These are phyloP conservation scores for Scalopus aquaticus DNA, from an alignment of 2,113 vertebrate genomes.

Conservation along the genomic window DNA sequence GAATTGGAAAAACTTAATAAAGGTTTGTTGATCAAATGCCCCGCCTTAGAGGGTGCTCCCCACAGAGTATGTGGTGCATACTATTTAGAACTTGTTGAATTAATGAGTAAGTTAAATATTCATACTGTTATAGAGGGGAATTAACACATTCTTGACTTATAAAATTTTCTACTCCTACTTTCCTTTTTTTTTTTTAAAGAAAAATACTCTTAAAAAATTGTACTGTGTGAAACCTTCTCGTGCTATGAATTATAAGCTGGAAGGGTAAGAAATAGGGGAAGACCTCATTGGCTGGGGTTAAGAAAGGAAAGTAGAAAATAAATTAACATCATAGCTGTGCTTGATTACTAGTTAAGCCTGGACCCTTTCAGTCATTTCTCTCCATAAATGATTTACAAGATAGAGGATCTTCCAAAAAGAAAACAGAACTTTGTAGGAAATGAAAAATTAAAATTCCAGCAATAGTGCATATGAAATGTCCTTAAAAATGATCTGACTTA, in stretches of 20 bases:
- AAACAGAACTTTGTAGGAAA: background rate
- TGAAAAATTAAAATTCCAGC: background rate
- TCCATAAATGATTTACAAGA: background rate
- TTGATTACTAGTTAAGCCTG: background rate
- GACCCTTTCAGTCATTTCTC: background rate
- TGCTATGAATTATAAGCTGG: background rate
- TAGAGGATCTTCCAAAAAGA: background rate
- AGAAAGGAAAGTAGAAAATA: background rate
- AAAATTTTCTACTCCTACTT: background rate
- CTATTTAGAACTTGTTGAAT: slow-evolving; percentile 5
- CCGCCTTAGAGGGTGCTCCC: background rate
- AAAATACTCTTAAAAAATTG: background rate
- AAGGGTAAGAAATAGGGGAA: background rate
- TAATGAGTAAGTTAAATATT: slow-evolving; percentile 41
- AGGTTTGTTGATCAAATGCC: slow-evolving; percentile 3
- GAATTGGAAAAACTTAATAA: background rate
- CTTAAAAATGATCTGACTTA: background rate
- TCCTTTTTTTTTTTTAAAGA: background rate
- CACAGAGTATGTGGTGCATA: background rate
- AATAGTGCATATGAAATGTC: background rate
- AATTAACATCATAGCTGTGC: background rate
- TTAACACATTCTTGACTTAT: background rate
- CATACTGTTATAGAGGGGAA: background rate
- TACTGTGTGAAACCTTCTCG: background rate
- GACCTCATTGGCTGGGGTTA: background rate